phyloP scores from a whole-genome alignment of 2,113 vertebrate genomes.

The Brienomyrus longianalis region DNA sequence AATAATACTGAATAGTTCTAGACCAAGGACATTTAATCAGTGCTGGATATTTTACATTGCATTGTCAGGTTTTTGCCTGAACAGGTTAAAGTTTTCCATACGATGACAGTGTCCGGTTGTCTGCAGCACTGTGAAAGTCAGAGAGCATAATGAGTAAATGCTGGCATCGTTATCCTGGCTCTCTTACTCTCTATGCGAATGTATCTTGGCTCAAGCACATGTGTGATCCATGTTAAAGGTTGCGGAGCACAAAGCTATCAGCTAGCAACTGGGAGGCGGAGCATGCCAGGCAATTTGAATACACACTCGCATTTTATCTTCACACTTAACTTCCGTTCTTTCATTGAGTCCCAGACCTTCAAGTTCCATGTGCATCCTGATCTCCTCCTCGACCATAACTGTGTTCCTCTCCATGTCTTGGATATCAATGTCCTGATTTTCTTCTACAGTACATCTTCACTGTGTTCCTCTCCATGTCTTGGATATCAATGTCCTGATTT shows the following conservation, averaged over 20 bases:
- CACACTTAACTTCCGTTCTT: not conserved
- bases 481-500: not conserved
- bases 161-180: not conserved
- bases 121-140: not conserved
- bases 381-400: not conserved
- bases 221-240: not conserved
- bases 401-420: not conserved
- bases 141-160: not conserved
- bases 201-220: not conserved
- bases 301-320: not conserved
- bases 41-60: not conserved
- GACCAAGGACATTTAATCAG: not conserved
- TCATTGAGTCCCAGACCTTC: not conserved
- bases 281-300: not conserved
- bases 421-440: not conserved
- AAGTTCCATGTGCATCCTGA: not conserved
- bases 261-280: not conserved
- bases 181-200: not conserved
- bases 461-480: not conserved
- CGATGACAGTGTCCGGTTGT: not conserved
- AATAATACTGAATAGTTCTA: not conserved
- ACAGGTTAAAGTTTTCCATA: not conserved
- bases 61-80: not conserved
- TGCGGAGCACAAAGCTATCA: not conserved
- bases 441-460: too few species aligned